Evolutionary conservation across 2,888 invertebrate species (phyloP).

Genomic region (Calliopum simillimum): DNA sequence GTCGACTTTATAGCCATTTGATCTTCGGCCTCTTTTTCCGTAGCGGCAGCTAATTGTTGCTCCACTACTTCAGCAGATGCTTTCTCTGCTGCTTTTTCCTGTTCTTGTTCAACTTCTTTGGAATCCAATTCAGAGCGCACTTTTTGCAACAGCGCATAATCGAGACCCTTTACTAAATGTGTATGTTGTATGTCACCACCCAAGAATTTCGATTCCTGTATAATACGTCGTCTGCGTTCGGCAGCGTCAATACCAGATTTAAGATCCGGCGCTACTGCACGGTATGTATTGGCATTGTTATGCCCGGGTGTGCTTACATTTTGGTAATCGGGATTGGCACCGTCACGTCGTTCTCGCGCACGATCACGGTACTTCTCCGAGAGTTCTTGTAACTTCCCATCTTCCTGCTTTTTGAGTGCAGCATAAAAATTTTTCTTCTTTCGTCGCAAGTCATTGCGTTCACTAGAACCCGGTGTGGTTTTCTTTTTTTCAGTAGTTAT

Average conservation of each 20-base stretch:
- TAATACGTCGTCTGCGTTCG: constrained; percentile 93
- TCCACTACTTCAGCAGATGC: constrained; percentile 55
- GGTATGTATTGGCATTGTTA: constrained; percentile 66
- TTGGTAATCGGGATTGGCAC: constrained; percentile 83
- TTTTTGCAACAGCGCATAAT: constrained; percentile 92
- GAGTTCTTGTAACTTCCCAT: constrained; percentile 92
- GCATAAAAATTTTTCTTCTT: constrained; percentile 97
- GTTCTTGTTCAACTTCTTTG: constrained; percentile 81
- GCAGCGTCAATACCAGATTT: constrained; percentile 96
- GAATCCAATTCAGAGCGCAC: constrained; percentile 88
- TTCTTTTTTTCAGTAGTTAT: constrained; percentile 56
- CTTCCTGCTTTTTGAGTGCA: constrained; percentile 92
- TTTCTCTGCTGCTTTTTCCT: constrained; percentile 74
- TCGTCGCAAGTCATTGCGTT: constrained; percentile 84
- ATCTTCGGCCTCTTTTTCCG: constrained; percentile 76
- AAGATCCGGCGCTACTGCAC: constrained; percentile 96
- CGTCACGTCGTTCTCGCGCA: constrained; percentile 91
- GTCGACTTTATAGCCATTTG: constrained; percentile 72
- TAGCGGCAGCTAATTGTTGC: constrained; percentile 65
- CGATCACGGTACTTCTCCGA: constrained; percentile 94
- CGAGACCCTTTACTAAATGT: constrained; percentile 98
- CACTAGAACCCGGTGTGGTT: constrained; percentile 59
- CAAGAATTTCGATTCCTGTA: constrained; percentile 99
- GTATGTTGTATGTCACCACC: constrained; percentile 99
- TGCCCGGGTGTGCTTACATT: constrained; percentile 78